Evolutionary conservation across 2,797 vertebrate genomes (phyloP).

Genomic region (Enteromius afrohamiltoni): DNA sequence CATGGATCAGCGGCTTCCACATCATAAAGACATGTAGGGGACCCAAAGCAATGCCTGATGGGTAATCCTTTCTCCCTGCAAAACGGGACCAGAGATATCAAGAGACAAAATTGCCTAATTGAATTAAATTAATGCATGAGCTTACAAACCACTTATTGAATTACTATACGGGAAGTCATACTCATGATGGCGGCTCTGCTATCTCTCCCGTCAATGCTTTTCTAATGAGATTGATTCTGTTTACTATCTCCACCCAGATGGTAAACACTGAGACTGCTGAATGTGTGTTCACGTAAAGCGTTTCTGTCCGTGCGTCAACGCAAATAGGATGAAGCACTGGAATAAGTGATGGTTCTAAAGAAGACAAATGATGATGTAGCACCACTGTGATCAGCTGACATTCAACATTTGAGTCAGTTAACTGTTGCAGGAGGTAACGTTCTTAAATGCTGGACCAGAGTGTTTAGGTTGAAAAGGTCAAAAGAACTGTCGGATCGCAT

Average conservation of each 20-base stretch:
- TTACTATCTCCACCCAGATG: slow-evolving; percentile 54
- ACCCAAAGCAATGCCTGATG: slow-evolving; percentile 21
- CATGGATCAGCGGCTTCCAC: background rate
- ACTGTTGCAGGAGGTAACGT: background rate
- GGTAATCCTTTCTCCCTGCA: slow-evolving; percentile 8
- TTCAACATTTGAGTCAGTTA: background rate
- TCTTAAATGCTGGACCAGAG: background rate
- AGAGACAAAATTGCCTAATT: slow-evolving; percentile 66
- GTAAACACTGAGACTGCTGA: slow-evolving; percentile 51
- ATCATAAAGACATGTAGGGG: background rate
- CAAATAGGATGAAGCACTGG: slow-evolving; percentile 3
- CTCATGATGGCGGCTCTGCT: slow-evolving; percentile 17
- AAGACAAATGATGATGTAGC: background rate
- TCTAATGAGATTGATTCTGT: slow-evolving; percentile 60
- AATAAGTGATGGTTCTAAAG: slow-evolving; percentile 2
- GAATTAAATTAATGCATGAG: slow-evolving; percentile 70
- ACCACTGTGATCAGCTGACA: background rate
- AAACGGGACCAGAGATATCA: slow-evolving; percentile 49
- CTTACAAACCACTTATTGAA: slow-evolving; percentile 73
- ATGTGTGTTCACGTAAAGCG: slow-evolving; percentile 20
- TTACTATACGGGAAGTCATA: slow-evolving; percentile 58
- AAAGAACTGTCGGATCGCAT: background rate
- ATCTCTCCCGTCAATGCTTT: slow-evolving; percentile 50
- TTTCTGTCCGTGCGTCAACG: background rate
- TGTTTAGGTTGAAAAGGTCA: background rate